Base-by-base conservation (phyloP, 2,888 invertebrate species). In the Nycteola revayana region DNA sequence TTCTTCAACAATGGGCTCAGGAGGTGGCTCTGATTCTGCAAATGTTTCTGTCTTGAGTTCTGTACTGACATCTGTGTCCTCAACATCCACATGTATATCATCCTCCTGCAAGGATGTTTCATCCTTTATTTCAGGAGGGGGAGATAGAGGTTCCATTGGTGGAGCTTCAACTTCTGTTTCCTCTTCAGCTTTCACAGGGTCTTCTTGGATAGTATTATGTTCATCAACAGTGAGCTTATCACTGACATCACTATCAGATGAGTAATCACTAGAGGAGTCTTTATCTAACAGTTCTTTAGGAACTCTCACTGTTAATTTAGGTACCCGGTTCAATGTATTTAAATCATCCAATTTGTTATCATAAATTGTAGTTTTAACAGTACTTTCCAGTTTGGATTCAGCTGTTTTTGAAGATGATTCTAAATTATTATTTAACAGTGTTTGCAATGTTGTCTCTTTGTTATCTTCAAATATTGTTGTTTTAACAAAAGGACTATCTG, bases 281-380 rank as follows among this genome's bases (percentile, higher is more conserved):
- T 86, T 89, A 51, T 89, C 89, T 41, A 86, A 66, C 41, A 91
- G 90, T 60, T 91, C 91, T 69, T 91, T 92, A 26, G 92, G 91
- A 50, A 92, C 90, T 71, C 93, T 91, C 10, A 94, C 84, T 49
- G 93, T 94, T 33, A 94, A 80, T 75, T 94, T 94, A 54, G 92
- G 93, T 48, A 93, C 92, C 75, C 90, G 91, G 67, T 89, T 89
- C 36, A 88, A 66, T 55, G 84, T 79, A 52, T 83, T 86, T 25
- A 70, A 63, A 53, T 82, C 80, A 47, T 86, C 84, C 42, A 80
- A 60, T 53, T 84, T 85, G 49, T 85, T 87, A 63, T 88, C 88
- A 71, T 87, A 88, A 56, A 87, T 88, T 44, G 87, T 88, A 9
- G 84, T 74, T 69, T 86, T 84, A 1, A 88, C 69, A 14, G 67